These are phyloP conservation scores for Cancer borealis DNA, from an alignment of 2,888 invertebrate genomes.

Conservation along the genomic window DNA sequence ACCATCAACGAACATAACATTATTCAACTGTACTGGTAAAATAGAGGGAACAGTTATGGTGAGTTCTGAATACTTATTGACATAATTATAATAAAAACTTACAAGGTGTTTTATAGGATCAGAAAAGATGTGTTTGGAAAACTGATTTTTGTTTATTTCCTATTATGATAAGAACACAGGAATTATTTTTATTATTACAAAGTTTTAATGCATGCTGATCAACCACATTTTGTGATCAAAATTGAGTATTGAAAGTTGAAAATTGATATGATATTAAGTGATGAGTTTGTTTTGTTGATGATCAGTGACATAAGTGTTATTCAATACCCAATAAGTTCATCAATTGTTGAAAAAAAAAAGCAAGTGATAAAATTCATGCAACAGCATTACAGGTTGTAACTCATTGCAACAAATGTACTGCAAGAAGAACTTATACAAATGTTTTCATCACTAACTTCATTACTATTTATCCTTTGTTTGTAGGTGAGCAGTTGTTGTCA, in stretches of 20 bases:
- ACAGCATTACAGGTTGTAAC: not conserved
- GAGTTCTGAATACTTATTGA: not conserved
- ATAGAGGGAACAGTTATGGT: not conserved
- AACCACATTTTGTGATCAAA: too few relatives aligned
- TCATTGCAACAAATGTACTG: not conserved
- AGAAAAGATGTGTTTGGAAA: not conserved
- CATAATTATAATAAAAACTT: not conserved
- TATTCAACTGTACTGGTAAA: not conserved
- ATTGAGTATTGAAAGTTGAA: too few relatives aligned
- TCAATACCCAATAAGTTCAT: too few relatives aligned
- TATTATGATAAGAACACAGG: too few relatives aligned
- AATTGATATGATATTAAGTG: too few relatives aligned
- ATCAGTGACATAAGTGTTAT: too few relatives aligned
- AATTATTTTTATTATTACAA: too few relatives aligned
- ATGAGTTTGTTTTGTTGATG: too few relatives aligned
- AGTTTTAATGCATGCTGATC: too few relatives aligned
- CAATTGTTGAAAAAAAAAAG: too few relatives aligned
- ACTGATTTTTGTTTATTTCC: too few relatives aligned
- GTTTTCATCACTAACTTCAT: not conserved
- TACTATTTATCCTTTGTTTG: not conserved
- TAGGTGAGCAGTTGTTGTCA: slow-evolving; percentile 66
- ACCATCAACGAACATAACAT: not conserved
- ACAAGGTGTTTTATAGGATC: not conserved
- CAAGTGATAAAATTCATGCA: not conserved
- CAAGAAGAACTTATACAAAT: not conserved